Evolutionary conservation across 2,797 vertebrate species (phyloP), one percentile per base, ranked within the genome.

Genomic region (Acanthiza pusilla): DNA sequence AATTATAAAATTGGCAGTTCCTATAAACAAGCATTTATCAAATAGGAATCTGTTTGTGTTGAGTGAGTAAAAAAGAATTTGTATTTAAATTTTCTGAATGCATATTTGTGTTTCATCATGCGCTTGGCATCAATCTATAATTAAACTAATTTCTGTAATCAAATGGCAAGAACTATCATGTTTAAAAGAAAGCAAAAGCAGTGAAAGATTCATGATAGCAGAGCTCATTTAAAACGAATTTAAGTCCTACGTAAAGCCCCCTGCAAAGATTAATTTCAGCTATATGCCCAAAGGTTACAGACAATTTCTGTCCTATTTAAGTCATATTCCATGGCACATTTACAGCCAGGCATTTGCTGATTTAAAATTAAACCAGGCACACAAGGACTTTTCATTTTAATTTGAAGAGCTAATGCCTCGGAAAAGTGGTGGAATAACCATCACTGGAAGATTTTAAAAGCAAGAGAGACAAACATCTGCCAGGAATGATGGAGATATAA

Each of bases 101-200:
- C n/a, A 7, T 62, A 68, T 85, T 89, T 96, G n/a, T 72, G 79
- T 94, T 96, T 91, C 23, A 0, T 90, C 83, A 86, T 34, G 50
- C 0, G 0, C 75, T 93, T 93, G 87, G 91, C 92, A 96, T 80
- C 57, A 78, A 68, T 89, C n/a, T 92, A 70, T 54, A 93, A 94
- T 96, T 93, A 89, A 91, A 83, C 53, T 88, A 74, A 91, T 94
- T 96, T 93, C 76, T 72, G 70, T 45, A 95, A 93, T 78, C 87
- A 88, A 85, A 88, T 68, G 87, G 91, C 92, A 96, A 95, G 93
- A 92, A 78, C 87, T 78, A 66, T 92, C 89, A 94, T 76, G 93
- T 78, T 94, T 93, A 73, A 85, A 89, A 94, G 85, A 79, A 66
- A 92, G 51, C n/a, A 92, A 85, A 85, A 92, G 58, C 65, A 91